Base-by-base conservation (phyloP, 2,888 invertebrate genomes). In the Electrophaes corylata region DNA sequence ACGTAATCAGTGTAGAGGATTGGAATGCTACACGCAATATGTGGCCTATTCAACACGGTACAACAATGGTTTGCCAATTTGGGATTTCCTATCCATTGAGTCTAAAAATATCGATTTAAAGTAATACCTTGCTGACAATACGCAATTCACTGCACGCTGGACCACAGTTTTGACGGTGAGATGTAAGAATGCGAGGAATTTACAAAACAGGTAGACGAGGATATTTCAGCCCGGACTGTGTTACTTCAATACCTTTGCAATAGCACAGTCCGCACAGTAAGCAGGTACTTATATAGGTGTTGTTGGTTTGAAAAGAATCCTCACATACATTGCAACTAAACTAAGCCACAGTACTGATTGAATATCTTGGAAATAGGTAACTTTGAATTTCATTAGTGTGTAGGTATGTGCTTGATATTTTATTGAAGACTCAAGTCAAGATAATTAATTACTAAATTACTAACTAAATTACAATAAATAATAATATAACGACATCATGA, bases 181-280 rank as follows among this genome's bases (percentile, higher is more conserved):
- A 48, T 45, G 44, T 49, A 73, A 66, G 67, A 69, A 78, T 76
- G 66, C 64, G 51, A 62, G 69, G 78, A 78, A 78, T 78, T 71
- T 66, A 70, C 51, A 65, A 65, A 52, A 67, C 78, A 77, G 76
- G 78, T 78, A 78, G 70, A 71, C 56, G 69, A 66, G 8, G 66
- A 60, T 57, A 62, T 51, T 51, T 59, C 14, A 63, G 29, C 12
- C 31, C 39, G 33, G 41, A 73, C 73, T 60, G 69, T 70, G 70
- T 51, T 47, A 16, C 16, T 23, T 43, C 12, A 12, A 18, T 23
- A 3, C 12, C 14, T 41, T 37, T 1, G 5, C 4, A 12, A 35
- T 12, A 14, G 12, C 14, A 12, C n/a, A n/a, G n/a, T n/a, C n/a
- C n/a, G n/a, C n/a, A n/a, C n/a, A n/a, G n/a, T n/a, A n/a, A n/a